Conservation (phyloP, 2,113 vertebrate species). For the Merops nubicus region DNA sequence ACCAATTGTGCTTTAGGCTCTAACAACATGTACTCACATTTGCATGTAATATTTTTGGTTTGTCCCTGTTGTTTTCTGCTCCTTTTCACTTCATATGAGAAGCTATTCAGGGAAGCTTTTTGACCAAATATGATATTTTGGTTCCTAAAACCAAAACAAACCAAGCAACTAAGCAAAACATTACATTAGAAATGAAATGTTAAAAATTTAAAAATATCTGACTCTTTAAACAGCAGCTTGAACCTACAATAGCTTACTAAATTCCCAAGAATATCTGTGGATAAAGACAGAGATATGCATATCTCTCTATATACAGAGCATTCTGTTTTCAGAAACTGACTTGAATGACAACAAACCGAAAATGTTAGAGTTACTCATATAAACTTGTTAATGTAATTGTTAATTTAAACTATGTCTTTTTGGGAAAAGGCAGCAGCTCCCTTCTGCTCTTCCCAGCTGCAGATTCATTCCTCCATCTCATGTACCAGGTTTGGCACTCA, state of each 20-base stretch:
- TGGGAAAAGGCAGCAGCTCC: not conserved
- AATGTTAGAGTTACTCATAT: not conserved
- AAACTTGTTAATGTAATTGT: not conserved
- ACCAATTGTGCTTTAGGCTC: not conserved
- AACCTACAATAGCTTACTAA: not conserved
- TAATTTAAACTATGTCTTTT: not conserved
- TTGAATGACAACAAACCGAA: not conserved
- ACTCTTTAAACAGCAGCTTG: not conserved
- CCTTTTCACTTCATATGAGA: not conserved
- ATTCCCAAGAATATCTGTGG: not conserved
- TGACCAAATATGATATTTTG: not conserved
- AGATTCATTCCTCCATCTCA: not conserved
- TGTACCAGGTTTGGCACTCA: not conserved
- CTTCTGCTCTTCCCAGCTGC: not conserved
- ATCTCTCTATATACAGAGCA: not conserved
- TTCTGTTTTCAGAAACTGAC: not conserved
- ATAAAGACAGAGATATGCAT: not conserved
- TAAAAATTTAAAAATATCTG: not conserved
- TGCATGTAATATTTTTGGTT: not conserved
- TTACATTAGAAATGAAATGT: not conserved
- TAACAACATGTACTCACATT: not conserved
- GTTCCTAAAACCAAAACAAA: not conserved
- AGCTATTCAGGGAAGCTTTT: not conserved
- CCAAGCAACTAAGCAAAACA: not conserved
- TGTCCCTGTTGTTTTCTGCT: not conserved